Percentiles rank a stretch among this genome's conserved stretches.
These are phyloP conservation scores for Oryzias curvinotus DNA, from an alignment of 2,113 vertebrate species.

Conservation along the genomic window DNA sequence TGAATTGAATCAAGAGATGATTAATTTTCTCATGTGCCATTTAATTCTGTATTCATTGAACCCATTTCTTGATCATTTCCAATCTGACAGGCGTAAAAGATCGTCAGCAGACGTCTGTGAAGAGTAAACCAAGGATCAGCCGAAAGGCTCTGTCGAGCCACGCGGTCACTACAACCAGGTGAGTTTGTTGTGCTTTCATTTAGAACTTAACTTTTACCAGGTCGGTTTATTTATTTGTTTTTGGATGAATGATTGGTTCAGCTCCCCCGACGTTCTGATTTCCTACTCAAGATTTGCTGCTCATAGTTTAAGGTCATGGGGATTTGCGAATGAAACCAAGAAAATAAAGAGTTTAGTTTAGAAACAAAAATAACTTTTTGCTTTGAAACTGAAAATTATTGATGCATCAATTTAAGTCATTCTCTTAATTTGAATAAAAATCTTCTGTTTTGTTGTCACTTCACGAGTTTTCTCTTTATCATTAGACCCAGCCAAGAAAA, in stretches of 20 bases:
- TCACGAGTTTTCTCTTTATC: neutral
- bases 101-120: constrained; percentile 27
- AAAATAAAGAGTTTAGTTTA: no score
- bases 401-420: no score
- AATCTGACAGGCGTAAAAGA: constrained; percentile 40
- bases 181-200: constrained; percentile 2
- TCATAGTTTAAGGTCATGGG: no score
- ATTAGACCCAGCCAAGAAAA: constrained; percentile 52
- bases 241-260: no score
- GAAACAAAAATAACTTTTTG: no score
- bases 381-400: no score
- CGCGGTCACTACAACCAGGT: constrained; percentile 36
- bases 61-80: neutral
- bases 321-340: no score
- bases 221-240: no score
- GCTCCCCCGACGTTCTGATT: no score
- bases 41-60: constrained; percentile 32
- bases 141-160: constrained; percentile 57
- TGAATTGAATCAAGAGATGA: constrained; percentile 5
- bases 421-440: no score
- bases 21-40: constrained; percentile 32
- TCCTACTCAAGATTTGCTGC: no score
- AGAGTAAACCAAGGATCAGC: constrained; percentile 62
- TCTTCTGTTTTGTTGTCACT: neutral
- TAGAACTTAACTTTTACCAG: neutral